phyloP scores from a whole-genome alignment of 2,888 invertebrate genomes.

The Coelinius sp. region DNA sequence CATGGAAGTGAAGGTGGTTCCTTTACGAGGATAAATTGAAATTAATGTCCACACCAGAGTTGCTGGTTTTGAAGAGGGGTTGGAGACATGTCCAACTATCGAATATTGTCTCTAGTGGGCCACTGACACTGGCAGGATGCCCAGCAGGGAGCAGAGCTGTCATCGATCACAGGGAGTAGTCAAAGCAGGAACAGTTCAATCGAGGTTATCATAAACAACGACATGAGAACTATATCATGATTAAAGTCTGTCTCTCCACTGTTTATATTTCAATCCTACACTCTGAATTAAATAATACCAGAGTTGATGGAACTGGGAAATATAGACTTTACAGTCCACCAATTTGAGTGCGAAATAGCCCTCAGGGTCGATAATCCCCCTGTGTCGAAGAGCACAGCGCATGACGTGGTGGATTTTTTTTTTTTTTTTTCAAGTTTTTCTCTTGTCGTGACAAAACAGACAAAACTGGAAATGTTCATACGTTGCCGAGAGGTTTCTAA shows the following conservation, averaged over 20 bases:
- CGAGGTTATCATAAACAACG: slow-evolving; percentile 2
- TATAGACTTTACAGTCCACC: too few relatives aligned
- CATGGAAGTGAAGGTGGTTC: slow-evolving; percentile 38
- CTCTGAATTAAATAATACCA: background rate
- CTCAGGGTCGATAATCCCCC: background rate
- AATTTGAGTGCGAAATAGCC: slow-evolving; percentile 5
- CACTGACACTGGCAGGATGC: background rate
- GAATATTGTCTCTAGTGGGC: background rate
- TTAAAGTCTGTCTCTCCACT: background rate
- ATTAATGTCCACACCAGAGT: slow-evolving; percentile 39
- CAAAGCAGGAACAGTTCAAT: slow-evolving; percentile 1
- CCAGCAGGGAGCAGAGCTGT: background rate
- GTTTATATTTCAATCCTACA: background rate
- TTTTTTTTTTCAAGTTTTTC: background rate
- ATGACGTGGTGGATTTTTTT: too few relatives aligned
- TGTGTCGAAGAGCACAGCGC: background rate
- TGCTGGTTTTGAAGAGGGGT: background rate
- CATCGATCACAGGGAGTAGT: slow-evolving; percentile 19
- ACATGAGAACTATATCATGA: background rate
- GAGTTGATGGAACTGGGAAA: too few relatives aligned
- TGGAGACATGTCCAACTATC: background rate
- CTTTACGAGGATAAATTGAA: slow-evolving; percentile 42
- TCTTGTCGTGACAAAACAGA: background rate
- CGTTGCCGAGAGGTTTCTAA: background rate
- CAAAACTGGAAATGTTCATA: background rate